A percentile compares a stretch with the other conserved stretches of the same genome.
Conservation (phyloP, 2,888 invertebrate species). For the Sarcophaga caerulescens region DNA sequence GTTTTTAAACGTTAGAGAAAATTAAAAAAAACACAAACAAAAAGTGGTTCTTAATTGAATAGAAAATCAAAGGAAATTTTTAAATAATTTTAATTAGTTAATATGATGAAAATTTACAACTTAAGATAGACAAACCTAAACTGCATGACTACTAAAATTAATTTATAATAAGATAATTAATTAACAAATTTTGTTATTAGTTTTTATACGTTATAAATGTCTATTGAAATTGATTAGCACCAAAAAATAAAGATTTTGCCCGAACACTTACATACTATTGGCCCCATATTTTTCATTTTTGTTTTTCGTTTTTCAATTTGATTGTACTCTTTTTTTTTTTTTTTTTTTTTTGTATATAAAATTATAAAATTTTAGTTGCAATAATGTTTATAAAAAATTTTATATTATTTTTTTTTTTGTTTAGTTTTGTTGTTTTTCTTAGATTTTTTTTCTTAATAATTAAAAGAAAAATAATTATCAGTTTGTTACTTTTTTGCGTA, state of each 20-base stretch:
- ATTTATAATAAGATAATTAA: background rate
- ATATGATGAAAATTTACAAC: background rate
- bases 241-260: constrained; percentile 80
- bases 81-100: no score
- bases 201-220: constrained; percentile 58
- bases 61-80: no score
- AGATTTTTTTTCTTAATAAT: constrained; percentile 40
- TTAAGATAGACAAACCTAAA: constrained; percentile 31
- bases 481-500: constrained; percentile 2
- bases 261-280: constrained; percentile 82
- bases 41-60: background rate
- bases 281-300: constrained; percentile 76
- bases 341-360: constrained; percentile 55
- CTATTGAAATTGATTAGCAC: constrained; percentile 75
- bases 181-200: constrained; percentile 28
- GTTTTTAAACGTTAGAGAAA: background rate
- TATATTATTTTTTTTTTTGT: background rate
- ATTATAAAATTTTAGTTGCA: constrained; percentile 15
- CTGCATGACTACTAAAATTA: constrained; percentile 50
- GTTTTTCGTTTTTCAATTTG: constrained; percentile 50
- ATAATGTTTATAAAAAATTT: background rate
- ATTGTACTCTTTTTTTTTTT: constrained; percentile 59
- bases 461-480: constrained; percentile 30
- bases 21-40: background rate
- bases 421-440: constrained; percentile 66